phyloP scores from a whole-genome alignment of 1,140 invertebrate genomes.

The Polyergus mexicanus region DNA sequence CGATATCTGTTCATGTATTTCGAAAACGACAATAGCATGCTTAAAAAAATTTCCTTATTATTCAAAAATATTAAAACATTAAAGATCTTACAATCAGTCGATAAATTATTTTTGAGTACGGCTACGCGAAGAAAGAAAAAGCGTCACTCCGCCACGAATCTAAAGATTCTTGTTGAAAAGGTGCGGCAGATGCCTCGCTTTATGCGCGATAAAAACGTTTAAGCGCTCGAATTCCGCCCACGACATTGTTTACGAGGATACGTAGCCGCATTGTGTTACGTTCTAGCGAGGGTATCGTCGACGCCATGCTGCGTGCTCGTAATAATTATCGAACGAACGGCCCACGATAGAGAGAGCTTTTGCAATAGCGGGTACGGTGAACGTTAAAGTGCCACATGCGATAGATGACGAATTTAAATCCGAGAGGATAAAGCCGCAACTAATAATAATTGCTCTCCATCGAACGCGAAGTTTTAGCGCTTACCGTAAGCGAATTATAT shows the following conservation, averaged over 20 bases:
- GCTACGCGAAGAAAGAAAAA: background rate
- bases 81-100: constrained; percentile 19
- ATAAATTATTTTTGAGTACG: constrained; percentile 31
- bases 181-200: constrained; percentile 28
- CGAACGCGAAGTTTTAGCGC: background rate
- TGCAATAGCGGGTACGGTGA: background rate
- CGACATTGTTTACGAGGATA: constrained; percentile 47
- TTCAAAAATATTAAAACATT: constrained; percentile 20
- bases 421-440: background rate
- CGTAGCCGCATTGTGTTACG: constrained; percentile 32
- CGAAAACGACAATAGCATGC: background rate
- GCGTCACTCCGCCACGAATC: background rate
- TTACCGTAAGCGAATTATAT: constrained; percentile 17
- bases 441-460: constrained; percentile 16
- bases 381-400: constrained; percentile 27
- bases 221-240: constrained; percentile 55
- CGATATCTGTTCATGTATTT: background rate
- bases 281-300: constrained; percentile 23
- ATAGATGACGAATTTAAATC: constrained; percentile 28
- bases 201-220: constrained; percentile 56
- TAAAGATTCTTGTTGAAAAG: constrained; percentile 43
- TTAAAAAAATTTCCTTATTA: constrained; percentile 1
- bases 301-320: constrained; percentile 42
- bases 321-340: constrained; percentile 54
- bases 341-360: constrained; percentile 14